Percentiles rank a stretch among this genome's conserved stretches.
phyloP scores from a whole-genome alignment of 2,113 vertebrate genomes.

The Heliornis fulica region DNA sequence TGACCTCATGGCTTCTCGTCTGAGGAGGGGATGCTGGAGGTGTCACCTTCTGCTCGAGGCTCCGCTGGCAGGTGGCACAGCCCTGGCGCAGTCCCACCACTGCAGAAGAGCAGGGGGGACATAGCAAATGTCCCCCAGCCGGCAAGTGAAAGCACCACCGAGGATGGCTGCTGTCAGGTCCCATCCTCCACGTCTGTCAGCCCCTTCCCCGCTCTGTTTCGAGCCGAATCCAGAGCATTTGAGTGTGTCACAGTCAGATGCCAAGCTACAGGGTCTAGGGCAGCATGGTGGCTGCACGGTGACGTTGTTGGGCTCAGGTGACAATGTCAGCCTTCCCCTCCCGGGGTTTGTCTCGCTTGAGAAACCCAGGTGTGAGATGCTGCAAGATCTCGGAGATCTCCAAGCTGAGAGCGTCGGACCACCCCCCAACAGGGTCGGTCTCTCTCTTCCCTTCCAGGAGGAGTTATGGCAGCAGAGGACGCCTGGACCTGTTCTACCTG shows the following conservation, averaged over 20 bases:
- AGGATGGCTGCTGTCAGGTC: neutral
- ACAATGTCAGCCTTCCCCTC: neutral
- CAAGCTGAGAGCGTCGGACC: neutral
- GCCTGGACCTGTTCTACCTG: constrained; percentile 37
- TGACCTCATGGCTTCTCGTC: rapidly evolving
- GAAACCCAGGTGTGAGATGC: neutral
- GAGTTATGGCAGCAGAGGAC: neutral
- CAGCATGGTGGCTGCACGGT: neutral
- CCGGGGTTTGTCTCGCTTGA: neutral
- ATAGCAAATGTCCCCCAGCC: neutral
- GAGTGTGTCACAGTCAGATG: rapidly evolving
- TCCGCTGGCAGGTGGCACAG: neutral
- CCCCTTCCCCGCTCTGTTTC: rapidly evolving
- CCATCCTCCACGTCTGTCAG: rapidly evolving
- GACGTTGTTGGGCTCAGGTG: rapidly evolving
- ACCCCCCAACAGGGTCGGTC: neutral
- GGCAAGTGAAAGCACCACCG: rapidly evolving
- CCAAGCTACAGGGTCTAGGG: rapidly evolving
- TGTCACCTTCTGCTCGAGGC: neutral
- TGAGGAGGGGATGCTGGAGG: rapidly evolving
- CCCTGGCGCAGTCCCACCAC: rapidly evolving
- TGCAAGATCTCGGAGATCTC: neutral
- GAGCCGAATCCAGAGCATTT: rapidly evolving
- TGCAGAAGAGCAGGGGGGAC: neutral
- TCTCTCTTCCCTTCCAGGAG: neutral